Evolutionary conservation across 2,113 vertebrate genomes (phyloP), one percentile per base, ranked within the genome.

Genomic region (Xenopus laevis): DNA sequence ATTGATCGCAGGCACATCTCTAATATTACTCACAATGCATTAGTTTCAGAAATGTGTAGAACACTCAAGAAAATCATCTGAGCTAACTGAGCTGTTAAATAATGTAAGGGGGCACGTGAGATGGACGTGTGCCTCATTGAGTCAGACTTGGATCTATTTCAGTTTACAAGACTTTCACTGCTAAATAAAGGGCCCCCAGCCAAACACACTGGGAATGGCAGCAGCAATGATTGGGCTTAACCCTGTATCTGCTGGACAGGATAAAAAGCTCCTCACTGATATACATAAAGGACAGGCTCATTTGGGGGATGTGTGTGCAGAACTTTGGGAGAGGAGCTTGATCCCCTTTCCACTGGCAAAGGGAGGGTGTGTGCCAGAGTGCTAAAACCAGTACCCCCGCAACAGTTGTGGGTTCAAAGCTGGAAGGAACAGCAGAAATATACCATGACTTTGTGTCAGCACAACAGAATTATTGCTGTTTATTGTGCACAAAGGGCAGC

Each of bases 31-130:
- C 66, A 76, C 73, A 68, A 69, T 76, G 66, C 73, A 76, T 76
- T 76, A 63, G 73, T 55, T 55, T 58, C 27, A 63, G 62, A 69
- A 69, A 60, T 76, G 65, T 69, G 66, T 61, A 69, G 46, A 76
- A 69, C 73, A 69, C 73, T 76, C 66, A 68, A 55, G 59, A 61
- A 76, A 76, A 62, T 69, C 66, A 55, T 68, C 73, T 53, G 58
- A 44, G 73, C 66, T 66, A 76, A 76, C 58, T 69, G 65, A 76
- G 50, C 73, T 76, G 73, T 76, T 76, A 69, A 76, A 76, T 76
- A 76, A 76, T 76, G 73, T 69, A 76, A 69, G 27, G 16, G 16
- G n/a, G 45, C 46, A 13, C 45, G 59, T 68, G 73, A 68, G 62
- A 61, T 69, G 58, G 66, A 68, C 69, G 73, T 68, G 59, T 62